phyloP scores from a whole-genome alignment of 2,888 invertebrate species.

The Bembecia ichneumoniformis region DNA sequence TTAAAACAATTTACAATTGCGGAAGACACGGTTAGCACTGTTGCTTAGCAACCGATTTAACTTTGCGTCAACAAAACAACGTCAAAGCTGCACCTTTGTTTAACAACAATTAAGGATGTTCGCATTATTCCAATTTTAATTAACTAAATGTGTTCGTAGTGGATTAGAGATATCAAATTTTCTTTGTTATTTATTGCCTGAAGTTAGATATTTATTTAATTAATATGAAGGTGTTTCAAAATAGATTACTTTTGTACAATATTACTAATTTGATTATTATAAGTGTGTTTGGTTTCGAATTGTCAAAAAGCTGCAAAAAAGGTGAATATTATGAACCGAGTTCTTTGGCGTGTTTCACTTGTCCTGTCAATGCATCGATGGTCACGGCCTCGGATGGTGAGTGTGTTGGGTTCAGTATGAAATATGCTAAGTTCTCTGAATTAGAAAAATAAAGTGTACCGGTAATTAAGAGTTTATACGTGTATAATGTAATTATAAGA shows the following conservation, averaged over 20 bases:
- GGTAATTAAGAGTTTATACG: too few relatives aligned
- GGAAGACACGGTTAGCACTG: background rate
- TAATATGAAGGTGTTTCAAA: background rate
- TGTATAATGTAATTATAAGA: too few relatives aligned
- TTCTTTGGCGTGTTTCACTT: slow-evolving; percentile 34
- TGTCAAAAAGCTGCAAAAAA: slow-evolving; percentile 30
- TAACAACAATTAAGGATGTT: background rate
- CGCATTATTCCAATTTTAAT: background rate
- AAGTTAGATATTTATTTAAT: too few relatives aligned
- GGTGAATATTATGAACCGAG: slow-evolving; percentile 47
- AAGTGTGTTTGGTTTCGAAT: slow-evolving; percentile 19
- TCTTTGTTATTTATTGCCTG: too few relatives aligned
- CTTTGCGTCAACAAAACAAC: slow-evolving; percentile 6
- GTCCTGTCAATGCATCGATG: slow-evolving; percentile 45
- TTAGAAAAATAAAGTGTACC: too few relatives aligned
- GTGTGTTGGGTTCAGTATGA: slow-evolving; percentile 8
- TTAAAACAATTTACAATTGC: too few relatives aligned
- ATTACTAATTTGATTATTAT: background rate
- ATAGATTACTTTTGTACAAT: background rate
- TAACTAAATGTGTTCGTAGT: background rate
- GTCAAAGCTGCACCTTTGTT: slow-evolving; percentile 1
- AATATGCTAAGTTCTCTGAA: too few relatives aligned
- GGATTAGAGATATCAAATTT: background rate
- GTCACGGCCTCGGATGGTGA: slow-evolving; percentile 45
- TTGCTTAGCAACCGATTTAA: slow-evolving; percentile 11